A percentile compares a stretch with the other conserved stretches of the same genome.
Evolutionary conservation across 23 tunicate genomes (phyloP).

Genomic region (Trididemnum clinides): DNA sequence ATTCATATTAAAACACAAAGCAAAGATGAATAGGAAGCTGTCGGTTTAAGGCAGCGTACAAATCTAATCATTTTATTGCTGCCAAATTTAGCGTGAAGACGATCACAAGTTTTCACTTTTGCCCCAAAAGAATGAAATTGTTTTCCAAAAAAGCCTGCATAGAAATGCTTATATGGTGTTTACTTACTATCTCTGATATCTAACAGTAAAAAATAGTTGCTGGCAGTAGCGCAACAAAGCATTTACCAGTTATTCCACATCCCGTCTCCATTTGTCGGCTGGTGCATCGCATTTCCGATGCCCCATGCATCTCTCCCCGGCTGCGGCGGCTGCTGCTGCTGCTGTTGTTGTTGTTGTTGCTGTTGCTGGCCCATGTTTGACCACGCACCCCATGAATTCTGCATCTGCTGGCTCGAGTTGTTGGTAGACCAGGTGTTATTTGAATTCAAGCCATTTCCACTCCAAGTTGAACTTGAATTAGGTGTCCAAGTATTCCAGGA

Average conservation of each 20-base stretch:
- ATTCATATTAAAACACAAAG: no score
- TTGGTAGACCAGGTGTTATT: conserved; percentile 69
- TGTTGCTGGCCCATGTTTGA: conserved; percentile 36
- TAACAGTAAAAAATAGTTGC: no score
- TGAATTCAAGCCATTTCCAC: background rate
- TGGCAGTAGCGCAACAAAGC: no score
- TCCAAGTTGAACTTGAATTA: conserved; percentile 21
- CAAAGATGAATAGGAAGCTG: no score
- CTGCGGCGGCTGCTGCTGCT: conserved; percentile 65
- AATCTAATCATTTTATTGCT: no score
- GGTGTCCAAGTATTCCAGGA: conserved; percentile 76
- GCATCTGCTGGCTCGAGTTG: conserved; percentile 56
- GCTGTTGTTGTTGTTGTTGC: conserved; percentile 43
- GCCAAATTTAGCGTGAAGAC: no score
- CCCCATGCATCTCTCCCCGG: conserved; percentile 80
- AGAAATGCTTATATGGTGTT: no score
- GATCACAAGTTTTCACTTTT: no score
- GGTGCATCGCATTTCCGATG: conserved; percentile 11
- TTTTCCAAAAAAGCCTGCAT: no score
- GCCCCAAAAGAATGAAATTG: no score
- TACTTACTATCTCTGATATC: no score
- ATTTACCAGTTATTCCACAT: conserved; percentile 72
- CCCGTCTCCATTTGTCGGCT: conserved; percentile 43
- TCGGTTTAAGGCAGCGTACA: background rate
- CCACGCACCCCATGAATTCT: conserved; percentile 78